phyloP scores from a whole-genome alignment of 2,113 vertebrate species.

The Agapornis roseicollis region DNA sequence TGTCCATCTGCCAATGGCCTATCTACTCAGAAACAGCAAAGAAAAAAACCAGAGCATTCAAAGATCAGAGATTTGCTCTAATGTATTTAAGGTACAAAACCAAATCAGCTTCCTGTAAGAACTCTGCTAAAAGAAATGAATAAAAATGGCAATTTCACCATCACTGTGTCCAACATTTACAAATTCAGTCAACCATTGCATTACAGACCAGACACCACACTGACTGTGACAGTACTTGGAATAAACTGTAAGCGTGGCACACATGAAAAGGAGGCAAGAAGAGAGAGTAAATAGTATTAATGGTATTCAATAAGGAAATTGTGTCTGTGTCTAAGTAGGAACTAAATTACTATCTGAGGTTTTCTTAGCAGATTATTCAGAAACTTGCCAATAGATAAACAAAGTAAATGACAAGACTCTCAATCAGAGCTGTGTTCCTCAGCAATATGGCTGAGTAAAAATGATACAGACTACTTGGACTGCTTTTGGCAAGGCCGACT shows the following conservation, averaged over 20 bases:
- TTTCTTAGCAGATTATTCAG: constrained; percentile 47
- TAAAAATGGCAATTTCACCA: neutral
- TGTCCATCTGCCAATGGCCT: neutral
- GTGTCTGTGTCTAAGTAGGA: constrained; percentile 38
- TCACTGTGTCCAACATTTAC: neutral
- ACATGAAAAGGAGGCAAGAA: neutral
- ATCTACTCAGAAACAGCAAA: neutral
- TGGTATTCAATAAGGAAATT: constrained; percentile 38
- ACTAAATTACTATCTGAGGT: constrained; percentile 29
- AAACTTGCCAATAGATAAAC: constrained; percentile 55
- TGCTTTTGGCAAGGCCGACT: neutral
- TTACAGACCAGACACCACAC: neutral
- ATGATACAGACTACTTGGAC: neutral
- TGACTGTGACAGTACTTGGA: neutral
- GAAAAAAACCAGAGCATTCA: neutral
- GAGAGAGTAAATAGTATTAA: constrained; percentile 25
- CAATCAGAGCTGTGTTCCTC: constrained; percentile 17
- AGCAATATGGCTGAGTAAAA: constrained; percentile 33
- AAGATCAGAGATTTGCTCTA: neutral
- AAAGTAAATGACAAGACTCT: constrained; percentile 40
- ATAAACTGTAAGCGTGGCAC: neutral
- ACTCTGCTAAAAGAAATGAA: neutral
- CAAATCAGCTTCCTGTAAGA: neutral
- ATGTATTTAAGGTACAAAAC: neutral
- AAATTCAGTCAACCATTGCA: neutral